Base-by-base conservation (phyloP, 2,113 vertebrate genomes). In the Forbesichthys papilliferus region DNA sequence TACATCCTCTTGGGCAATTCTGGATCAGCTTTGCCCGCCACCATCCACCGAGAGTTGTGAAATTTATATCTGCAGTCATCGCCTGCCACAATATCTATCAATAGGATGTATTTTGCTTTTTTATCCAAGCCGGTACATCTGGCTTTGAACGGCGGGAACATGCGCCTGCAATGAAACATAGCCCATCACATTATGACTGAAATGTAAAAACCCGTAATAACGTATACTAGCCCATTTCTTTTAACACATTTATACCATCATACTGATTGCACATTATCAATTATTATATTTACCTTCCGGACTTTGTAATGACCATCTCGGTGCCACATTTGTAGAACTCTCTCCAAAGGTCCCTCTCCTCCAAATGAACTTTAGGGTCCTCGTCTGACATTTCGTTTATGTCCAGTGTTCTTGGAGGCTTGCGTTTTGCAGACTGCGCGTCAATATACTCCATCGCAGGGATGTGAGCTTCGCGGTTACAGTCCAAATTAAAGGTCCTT, bases 241-340 rank as follows among this genome's bases (percentile, higher is more conserved):
- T 7, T 14, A 52, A 10, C 11, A 12, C 11, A 52, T 10, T 52
- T 4, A 12, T 52, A 57, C 5, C n/a, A 18, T 9, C 9, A 16
- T n/a, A 18, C 4, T 66, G 48, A 48, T 62, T 48, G 46, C 7
- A 42, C 36, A 42, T 42, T 68, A 48, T 11, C 9, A 3, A 20
- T 11, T 11, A 1, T 54, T 3, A 18, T 42, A 53, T 65, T 83
- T 94, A 98, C 97, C 97, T 98, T 86, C 97, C 97, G 0, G 97
- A 98, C 91, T 99, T 99, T 53, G 97, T 99, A 66, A 99, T 99
- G 79, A 99, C 95, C 97, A 99, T 99, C 89, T 99, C 97, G 0
- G 97, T 99, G 69, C 95, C 95, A 75, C 91, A 86, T 84, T 92
- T 95, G 90, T 99, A 96, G 88, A 99, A 99, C 86, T 96, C 93